A percentile compares a stretch with the other conserved stretches of the same genome.
phyloP scores from a whole-genome alignment of 2,797 vertebrate species.

The Pipistrellus nathusii region DNA sequence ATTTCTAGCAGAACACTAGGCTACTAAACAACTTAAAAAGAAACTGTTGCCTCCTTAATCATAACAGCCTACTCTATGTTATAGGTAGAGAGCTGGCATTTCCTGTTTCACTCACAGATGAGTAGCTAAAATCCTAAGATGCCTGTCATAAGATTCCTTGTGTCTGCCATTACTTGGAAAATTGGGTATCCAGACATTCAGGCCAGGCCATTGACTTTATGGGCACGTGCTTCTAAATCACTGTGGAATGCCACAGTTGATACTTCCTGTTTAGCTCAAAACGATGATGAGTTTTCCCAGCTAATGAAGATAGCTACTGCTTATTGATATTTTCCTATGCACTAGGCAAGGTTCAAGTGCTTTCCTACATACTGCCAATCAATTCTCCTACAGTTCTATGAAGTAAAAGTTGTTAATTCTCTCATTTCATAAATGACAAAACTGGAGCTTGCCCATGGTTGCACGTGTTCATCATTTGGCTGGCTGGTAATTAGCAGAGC shows the following conservation, averaged over 20 bases:
- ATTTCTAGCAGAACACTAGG: neutral
- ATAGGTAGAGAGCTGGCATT: neutral
- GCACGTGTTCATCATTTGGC: neutral
- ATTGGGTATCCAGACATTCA: neutral
- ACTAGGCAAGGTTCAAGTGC: neutral
- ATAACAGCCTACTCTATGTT: neutral
- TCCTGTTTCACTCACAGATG: neutral
- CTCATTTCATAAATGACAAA: neutral
- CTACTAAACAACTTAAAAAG: neutral
- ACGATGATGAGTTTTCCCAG: neutral
- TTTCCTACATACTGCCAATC: neutral
- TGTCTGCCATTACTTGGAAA: neutral
- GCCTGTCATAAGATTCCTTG: neutral
- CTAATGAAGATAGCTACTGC: neutral
- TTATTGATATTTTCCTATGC: neutral
- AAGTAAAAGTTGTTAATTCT: neutral
- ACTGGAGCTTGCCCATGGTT: neutral
- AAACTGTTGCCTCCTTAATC: neutral
- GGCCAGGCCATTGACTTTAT: neutral
- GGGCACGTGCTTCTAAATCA: neutral
- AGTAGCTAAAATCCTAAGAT: neutral
- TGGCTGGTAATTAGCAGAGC: neutral
- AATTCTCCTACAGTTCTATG: neutral
- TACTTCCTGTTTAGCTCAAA: constrained; percentile 4
- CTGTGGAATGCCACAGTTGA: neutral